Base-by-base conservation (phyloP, 2,888 invertebrate species). In the Ypsolopha scabrella region DNA sequence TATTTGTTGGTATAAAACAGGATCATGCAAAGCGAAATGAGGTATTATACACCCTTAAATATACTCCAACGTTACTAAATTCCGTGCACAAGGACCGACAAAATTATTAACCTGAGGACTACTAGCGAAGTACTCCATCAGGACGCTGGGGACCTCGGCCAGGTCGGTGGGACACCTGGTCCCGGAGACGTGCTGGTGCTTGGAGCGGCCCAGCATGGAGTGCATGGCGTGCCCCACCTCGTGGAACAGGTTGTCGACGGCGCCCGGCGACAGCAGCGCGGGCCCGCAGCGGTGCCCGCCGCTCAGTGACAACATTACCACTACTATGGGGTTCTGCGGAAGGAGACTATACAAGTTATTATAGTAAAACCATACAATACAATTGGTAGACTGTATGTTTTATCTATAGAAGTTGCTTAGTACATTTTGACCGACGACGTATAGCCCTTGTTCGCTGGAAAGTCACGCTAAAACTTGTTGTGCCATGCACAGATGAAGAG, bases 161-260 rank as follows among this genome's bases (percentile, higher is more conserved):
- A 99, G 95, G 87, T 99, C 99, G 6, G 99, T 98, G 58, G 96
- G 73, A 72, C 98, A 99, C 52, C 99, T 88, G 0, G 99, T 99
- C 54, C 99, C 98, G 4, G 98, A 94, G 45, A 99, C 97, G 81
- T 99, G 99, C 79, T 99, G 99, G 81, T 98, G 96, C 55, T 91
- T 90, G 0, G 98, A 98, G 56, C 98, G 90, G 2, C 96, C 99
- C 59, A 99, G 81, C 97, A 99, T 98, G 13, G 98, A 98, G 82
- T 99, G 99, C 90, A 99, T 92, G 11, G 99, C 99, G 86, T 99
- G 99, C 0, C 99, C 99, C 93, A 97, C 93, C 88, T 99, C 99
- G 75, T 99, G 99, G 80, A 99, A 99, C 58, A 99, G 87, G 85
- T 98, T 99, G 78, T 99, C 98, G 7, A 98, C 93, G 66, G 94